These are phyloP conservation scores for Acanthopleura granulata DNA, from an alignment of 2,888 invertebrate genomes.

Conservation along the genomic window DNA sequence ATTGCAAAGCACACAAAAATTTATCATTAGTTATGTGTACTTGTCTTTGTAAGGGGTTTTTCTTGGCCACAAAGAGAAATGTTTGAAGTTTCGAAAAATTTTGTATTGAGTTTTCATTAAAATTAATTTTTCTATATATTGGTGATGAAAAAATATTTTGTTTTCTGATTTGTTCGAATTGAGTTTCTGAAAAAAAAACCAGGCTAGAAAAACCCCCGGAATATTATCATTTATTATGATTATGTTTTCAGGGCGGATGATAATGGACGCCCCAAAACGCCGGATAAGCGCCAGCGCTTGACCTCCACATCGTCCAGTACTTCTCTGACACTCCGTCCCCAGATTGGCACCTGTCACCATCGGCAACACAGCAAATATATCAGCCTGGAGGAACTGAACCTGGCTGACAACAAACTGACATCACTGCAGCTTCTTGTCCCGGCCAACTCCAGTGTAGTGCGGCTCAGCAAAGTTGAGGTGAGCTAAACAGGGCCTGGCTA, in stretches of 20 bases:
- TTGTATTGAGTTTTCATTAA: too few relatives aligned
- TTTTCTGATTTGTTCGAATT: too few relatives aligned
- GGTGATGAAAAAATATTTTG: too few relatives aligned
- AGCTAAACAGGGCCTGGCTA: background rate
- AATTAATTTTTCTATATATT: too few relatives aligned
- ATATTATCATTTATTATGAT: too few relatives aligned
- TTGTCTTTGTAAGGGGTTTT: too few relatives aligned
- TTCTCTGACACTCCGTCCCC: background rate
- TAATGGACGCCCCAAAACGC: background rate
- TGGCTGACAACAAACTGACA: conserved; percentile 88
- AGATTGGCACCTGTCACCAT: conserved; percentile 54
- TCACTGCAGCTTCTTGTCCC: conserved; percentile 75
- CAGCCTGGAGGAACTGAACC: conserved; percentile 83
- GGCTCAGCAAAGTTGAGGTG: background rate
- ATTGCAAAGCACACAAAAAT: too few relatives aligned
- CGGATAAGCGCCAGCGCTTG: background rate
- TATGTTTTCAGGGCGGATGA: conserved; percentile 3
- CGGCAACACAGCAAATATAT: conserved; percentile 81
- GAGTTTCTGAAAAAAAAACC: too few relatives aligned
- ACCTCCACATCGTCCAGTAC: background rate
- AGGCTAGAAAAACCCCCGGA: too few relatives aligned
- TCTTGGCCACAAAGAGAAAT: too few relatives aligned
- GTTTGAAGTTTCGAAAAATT: too few relatives aligned
- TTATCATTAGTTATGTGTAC: too few relatives aligned
- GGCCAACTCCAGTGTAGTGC: conserved; percentile 1